phyloP scores from a whole-genome alignment of 2,888 invertebrate species.

The Monopis laevigella region DNA sequence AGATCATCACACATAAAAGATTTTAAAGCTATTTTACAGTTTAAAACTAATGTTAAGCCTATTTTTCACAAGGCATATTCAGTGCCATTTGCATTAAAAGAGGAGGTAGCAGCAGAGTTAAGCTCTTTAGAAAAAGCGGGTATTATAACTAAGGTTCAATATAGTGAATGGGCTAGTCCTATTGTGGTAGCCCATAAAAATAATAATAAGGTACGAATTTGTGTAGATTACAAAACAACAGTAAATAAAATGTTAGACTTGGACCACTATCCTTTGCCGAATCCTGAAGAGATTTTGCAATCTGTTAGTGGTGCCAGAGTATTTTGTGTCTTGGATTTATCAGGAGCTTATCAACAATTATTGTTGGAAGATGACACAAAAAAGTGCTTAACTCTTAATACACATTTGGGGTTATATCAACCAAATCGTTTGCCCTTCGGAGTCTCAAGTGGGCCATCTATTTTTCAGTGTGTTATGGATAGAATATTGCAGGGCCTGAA shows the following conservation, averaged over 20 bases:
- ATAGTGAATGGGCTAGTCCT: not conserved
- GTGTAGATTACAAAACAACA: not conserved
- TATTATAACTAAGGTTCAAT: not conserved
- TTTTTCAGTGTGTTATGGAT: not conserved
- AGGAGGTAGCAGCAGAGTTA: not conserved
- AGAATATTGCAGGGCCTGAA: not conserved
- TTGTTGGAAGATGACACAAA: not conserved
- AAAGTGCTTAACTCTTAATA: not conserved
- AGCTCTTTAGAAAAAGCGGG: not conserved
- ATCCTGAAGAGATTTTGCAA: not conserved
- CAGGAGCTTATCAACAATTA: not conserved
- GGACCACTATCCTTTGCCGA: not conserved
- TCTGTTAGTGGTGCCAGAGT: not conserved
- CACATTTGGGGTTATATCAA: not conserved
- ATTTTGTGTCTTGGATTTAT: not conserved
- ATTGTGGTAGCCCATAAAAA: not conserved
- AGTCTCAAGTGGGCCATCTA: not conserved
- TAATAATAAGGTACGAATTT: not conserved
- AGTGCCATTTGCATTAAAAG: not conserved
- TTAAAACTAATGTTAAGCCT: too few relatives aligned
- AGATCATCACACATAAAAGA: too few relatives aligned
- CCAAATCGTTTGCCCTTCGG: not conserved
- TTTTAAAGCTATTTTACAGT: too few relatives aligned
- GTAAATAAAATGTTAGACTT: not conserved
- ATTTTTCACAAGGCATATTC: too few relatives aligned